phyloP scores from a whole-genome alignment of 2,888 invertebrate species.

The Campaea margaritaria region DNA sequence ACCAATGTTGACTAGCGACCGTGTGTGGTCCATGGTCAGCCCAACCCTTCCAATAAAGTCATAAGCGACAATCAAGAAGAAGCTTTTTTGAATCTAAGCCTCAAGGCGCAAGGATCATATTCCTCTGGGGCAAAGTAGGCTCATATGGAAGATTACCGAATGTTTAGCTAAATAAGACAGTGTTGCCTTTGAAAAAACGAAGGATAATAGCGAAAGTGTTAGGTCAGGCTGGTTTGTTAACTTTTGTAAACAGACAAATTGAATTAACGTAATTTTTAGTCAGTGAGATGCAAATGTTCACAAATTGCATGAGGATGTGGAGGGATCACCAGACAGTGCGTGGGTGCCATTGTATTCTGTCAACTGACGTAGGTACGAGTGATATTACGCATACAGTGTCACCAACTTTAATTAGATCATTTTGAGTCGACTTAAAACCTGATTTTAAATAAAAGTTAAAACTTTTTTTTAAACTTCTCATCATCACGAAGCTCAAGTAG shows the following conservation, averaged over 20 bases:
- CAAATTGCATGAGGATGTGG: slow-evolving; percentile 72
- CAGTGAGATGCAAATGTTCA: slow-evolving; percentile 73
- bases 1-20: slow-evolving; percentile 75
- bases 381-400: slow-evolving; percentile 67
- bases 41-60: slow-evolving; percentile 30
- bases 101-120: slow-evolving; percentile 41
- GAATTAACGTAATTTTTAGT: slow-evolving; percentile 61
- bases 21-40: slow-evolving; percentile 78
- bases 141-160: slow-evolving; percentile 37
- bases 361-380: slow-evolving; percentile 59
- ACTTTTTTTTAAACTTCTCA: not conserved
- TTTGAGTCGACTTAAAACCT: slow-evolving; percentile 50
- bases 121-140: slow-evolving; percentile 39
- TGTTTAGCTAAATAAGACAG: slow-evolving; percentile 70
- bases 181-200: slow-evolving; percentile 67
- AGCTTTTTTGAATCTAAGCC: slow-evolving; percentile 53
- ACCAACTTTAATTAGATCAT: slow-evolving; percentile 65
- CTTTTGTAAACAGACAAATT: slow-evolving; percentile 62
- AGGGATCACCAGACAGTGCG: slow-evolving; percentile 73
- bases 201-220: slow-evolving; percentile 81
- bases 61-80: slow-evolving; percentile 38
- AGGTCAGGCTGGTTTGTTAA: slow-evolving; percentile 68
- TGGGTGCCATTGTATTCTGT: slow-evolving; percentile 79
- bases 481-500: too few relatives aligned
- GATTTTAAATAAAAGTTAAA: slow-evolving; percentile 33